Conservation (phyloP, 2,888 invertebrate species). For the Ochropacha duplaris region DNA sequence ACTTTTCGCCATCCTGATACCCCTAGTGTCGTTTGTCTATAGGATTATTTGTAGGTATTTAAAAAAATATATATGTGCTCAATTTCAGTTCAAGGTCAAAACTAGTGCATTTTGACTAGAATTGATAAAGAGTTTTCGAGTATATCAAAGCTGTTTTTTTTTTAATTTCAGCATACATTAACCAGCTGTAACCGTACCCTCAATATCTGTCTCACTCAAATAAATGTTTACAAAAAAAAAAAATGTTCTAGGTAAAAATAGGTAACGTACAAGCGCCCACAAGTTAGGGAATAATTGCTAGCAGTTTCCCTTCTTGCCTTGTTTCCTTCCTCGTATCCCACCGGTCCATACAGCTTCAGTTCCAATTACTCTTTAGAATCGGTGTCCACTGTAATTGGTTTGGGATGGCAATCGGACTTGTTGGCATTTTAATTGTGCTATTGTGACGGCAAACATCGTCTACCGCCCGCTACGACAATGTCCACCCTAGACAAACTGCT, state of each 20-base stretch:
- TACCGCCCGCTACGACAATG: constrained; percentile 58
- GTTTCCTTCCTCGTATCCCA: constrained; percentile 63
- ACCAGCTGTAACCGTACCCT: no score
- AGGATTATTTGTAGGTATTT: no score
- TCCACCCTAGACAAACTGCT: constrained; percentile 66
- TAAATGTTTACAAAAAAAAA: not conserved
- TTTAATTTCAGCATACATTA: no score
- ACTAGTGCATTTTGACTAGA: no score
- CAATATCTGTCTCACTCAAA: not conserved
- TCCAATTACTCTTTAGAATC: constrained; percentile 82
- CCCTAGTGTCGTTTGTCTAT: no score
- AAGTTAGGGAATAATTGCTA: constrained; percentile 14
- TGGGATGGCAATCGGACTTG: constrained; percentile 80
- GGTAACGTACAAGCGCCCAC: not conserved
- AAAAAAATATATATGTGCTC: no score
- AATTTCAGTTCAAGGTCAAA: no score
- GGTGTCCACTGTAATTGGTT: constrained; percentile 82
- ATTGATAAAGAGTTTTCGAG: no score
- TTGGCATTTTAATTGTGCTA: constrained; percentile 83
- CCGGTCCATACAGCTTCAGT: constrained; percentile 63
- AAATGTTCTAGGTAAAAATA: not conserved
- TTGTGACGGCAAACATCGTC: constrained; percentile 77
- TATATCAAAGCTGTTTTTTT: no score
- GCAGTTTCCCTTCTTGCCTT: constrained; percentile 45
- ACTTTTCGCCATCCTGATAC: no score